These are phyloP conservation scores for Molossus alvarezi DNA, from an alignment of 2,797 vertebrate genomes.

Conservation along the genomic window DNA sequence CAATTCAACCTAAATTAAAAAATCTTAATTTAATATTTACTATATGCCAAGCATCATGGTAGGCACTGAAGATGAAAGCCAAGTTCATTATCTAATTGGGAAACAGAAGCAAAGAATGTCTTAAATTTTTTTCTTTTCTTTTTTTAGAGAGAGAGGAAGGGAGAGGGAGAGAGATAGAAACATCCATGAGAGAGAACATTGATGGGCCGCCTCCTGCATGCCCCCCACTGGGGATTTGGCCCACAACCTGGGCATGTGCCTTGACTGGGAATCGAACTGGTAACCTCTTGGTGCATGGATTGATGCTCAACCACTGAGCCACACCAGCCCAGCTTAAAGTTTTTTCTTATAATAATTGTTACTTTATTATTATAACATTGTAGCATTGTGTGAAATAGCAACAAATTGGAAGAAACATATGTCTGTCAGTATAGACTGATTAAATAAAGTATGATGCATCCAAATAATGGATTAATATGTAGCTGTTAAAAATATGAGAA, in stretches of 20 bases:
- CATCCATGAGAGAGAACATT: too few relatives aligned
- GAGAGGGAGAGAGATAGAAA: too few relatives aligned
- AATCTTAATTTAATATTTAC: not conserved
- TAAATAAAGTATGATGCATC: slow-evolving; percentile 6
- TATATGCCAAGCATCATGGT: not conserved
- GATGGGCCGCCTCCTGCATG: too few relatives aligned
- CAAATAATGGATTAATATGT: not conserved
- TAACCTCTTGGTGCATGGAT: too few relatives aligned
- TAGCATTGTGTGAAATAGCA: slow-evolving; percentile 32
- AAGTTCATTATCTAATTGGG: slow-evolving; percentile 17
- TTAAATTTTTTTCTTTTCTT: not conserved
- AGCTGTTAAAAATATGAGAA: slow-evolving; percentile 17
- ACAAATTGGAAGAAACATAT: not conserved
- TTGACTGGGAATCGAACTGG: too few relatives aligned
- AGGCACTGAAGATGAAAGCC: not conserved
- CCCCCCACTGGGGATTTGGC: too few relatives aligned
- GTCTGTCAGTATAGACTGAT: not conserved
- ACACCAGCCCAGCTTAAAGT: not conserved
- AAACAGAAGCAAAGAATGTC: slow-evolving; percentile 36
- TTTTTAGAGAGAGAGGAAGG: too few relatives aligned
- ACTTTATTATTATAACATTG: slow-evolving; percentile 1
- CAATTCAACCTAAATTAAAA: slow-evolving; percentile 33
- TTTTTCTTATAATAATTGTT: not conserved
- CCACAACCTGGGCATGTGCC: too few relatives aligned
- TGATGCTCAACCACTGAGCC: too few relatives aligned